Percentiles rank a stretch among this genome's conserved stretches.
phyloP scores from a whole-genome alignment of 2,797 vertebrate species.

The Megaceryle alcyon region DNA sequence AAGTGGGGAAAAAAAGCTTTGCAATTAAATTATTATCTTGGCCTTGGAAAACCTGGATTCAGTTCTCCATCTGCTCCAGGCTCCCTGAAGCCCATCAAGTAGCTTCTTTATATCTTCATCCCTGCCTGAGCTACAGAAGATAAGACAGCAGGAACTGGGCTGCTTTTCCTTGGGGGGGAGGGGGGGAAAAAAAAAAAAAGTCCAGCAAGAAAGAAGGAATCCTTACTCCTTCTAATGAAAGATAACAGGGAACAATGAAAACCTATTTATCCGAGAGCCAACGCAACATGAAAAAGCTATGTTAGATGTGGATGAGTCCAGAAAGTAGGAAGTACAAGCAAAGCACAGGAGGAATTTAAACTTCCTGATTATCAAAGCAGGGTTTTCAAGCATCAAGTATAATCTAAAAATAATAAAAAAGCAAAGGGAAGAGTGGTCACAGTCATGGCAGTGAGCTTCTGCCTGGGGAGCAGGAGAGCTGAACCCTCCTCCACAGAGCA shows the following conservation, averaged over 20 bases:
- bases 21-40: constrained; percentile 6
- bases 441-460: neutral
- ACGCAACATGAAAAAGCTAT: neutral
- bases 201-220: neutral
- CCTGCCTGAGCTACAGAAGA: neutral
- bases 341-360: constrained; percentile 33
- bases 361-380: constrained; percentile 45
- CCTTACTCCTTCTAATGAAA: neutral
- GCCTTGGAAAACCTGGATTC: constrained; percentile 26
- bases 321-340: neutral
- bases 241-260: neutral
- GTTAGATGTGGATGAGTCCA: neutral
- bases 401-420: constrained; percentile 40
- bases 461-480: neutral
- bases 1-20: constrained; percentile 1
- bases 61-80: neutral
- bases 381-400: neutral
- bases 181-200: neutral
- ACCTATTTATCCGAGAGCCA: neutral
- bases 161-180: neutral
- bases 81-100: neutral
- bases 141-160: neutral
- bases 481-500: neutral
- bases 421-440: neutral
- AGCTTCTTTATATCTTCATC: neutral